Evolutionary conservation across 2,797 vertebrate genomes (phyloP), one percentile per base, ranked within the genome.

Genomic region (Etheostoma perlongum): DNA sequence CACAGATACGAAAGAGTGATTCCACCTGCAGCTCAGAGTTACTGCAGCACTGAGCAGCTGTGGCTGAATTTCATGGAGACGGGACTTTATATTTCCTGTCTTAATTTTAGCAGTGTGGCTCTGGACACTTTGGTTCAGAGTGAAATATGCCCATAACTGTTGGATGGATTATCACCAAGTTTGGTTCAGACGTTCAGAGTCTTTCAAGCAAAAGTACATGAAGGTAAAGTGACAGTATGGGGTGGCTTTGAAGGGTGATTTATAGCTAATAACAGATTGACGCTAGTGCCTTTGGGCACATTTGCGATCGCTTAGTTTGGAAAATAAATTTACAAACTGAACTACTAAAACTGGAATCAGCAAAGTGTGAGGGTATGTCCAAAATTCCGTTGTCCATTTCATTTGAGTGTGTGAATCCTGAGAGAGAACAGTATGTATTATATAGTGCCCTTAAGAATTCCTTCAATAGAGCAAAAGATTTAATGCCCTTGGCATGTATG

Each of bases 11-110:
- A 81, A 44, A 81, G 85, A 88, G 82, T 65, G 77, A 89, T 84
- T 89, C 86, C 85, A 90, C 85, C 89, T 86, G 88, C 84, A 81
- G 83, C 84, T 61, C 60, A 19, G 58, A 77, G 62, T 72, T 42
- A 62, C 74, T 64, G 82, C 74, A 48, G 67, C 70, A 16, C 51
- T 14, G 46, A 76, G n/a, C 82, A 80, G 69, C 76, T 83, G 76
- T 30, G 67, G 66, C 59, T 55, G 76, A 59, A 65, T 75, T 72
- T 81, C 55, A 73, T 10, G n/a, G 52, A 64, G 68, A 74, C 46
- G 11, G 21, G 15, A 65, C 61, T 72, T 85, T 47, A 67, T 54
- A 21, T 53, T 81, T 77, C 61, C 55, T 21, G 44, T 64, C 67
- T 81, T 58, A 78, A 73, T 57, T 76, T 81, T 47, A 67, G 27